Evolutionary conservation across 1,140 invertebrate genomes (phyloP).

Genomic region (Chelonus insularis): DNA sequence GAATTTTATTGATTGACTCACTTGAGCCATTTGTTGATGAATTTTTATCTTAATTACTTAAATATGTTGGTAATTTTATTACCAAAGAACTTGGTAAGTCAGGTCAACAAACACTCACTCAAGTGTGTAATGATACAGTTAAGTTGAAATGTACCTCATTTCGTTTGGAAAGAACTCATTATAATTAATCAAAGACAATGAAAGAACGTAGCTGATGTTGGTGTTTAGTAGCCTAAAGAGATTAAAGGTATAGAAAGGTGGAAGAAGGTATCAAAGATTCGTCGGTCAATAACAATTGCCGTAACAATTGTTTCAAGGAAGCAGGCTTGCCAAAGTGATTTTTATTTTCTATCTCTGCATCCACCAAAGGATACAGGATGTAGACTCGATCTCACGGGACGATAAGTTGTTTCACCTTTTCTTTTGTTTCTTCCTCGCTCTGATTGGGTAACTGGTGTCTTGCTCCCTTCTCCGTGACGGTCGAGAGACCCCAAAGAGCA

Average conservation of each 20-base stretch:
- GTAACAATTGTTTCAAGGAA: conserved; percentile 30
- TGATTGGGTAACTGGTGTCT: conserved; percentile 50
- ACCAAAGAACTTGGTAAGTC: background rate
- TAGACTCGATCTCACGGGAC: conserved; percentile 49
- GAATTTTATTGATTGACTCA: too few relatives aligned
- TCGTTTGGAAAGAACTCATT: background rate
- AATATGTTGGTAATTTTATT: too few relatives aligned
- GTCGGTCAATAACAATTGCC: conserved; percentile 43
- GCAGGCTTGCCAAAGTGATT: conserved; percentile 19
- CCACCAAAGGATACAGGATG: conserved; percentile 40
- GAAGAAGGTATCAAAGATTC: conserved; percentile 22
- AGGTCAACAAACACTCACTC: conserved; percentile 13
- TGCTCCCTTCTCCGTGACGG: conserved; percentile 29
- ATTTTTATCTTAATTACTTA: too few relatives aligned
- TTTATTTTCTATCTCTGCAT: conserved; percentile 22
- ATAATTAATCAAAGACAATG: conserved; percentile 11
- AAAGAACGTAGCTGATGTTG: background rate
- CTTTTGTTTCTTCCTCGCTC: conserved; percentile 60
- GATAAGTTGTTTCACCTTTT: conserved; percentile 60
- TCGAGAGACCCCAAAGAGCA: conserved; percentile 31
- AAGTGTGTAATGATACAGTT: conserved; percentile 28
- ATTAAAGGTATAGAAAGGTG: conserved; percentile 6
- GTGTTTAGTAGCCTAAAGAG: background rate
- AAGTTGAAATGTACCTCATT: background rate
- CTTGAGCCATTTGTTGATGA: too few relatives aligned